A percentile compares a stretch with the other conserved stretches of the same genome.
These are phyloP conservation scores for Orthonevra nobilis DNA, from an alignment of 2,888 invertebrate species.

Conservation along the genomic window DNA sequence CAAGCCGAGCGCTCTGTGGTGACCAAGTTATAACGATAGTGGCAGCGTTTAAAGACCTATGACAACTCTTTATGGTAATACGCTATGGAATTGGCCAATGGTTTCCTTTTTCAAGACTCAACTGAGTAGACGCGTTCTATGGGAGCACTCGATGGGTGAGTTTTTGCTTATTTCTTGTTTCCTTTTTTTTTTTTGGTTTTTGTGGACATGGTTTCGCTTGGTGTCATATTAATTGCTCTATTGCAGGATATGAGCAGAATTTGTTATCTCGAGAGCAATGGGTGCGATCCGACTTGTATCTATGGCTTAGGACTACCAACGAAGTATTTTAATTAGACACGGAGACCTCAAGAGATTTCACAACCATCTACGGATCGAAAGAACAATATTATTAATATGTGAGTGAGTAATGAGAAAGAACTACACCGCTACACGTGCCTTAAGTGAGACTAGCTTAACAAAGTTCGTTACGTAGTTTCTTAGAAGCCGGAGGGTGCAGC, in stretches of 20 bases:
- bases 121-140: slow-evolving; percentile 26
- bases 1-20: slow-evolving; percentile 13
- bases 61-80: slow-evolving; percentile 69
- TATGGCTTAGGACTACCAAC: slow-evolving; percentile 49
- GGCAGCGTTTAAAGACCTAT: slow-evolving; percentile 64
- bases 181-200: too few species aligned
- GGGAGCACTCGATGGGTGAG: slow-evolving; percentile 29
- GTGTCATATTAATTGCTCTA: slow-evolving; percentile 68
- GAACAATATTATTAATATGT: slow-evolving; percentile 40
- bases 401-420: too few species aligned
- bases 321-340: slow-evolving; percentile 58
- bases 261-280: slow-evolving; percentile 29
- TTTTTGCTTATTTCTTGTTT: slow-evolving; percentile 28
- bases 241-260: slow-evolving; percentile 44
- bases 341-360: slow-evolving; percentile 28
- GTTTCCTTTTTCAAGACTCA: slow-evolving; percentile 56
- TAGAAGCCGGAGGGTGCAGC: too few species aligned
- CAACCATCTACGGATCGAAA: slow-evolving; percentile 4
- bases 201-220: slow-evolving; percentile 38
- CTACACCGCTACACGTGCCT: too few species aligned
- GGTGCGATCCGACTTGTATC: slow-evolving; percentile 36
- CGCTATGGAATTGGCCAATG: slow-evolving; percentile 51
- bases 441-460: too few species aligned
- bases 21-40: slow-evolving; percentile 62
- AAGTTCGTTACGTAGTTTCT: too few species aligned